phyloP scores from a whole-genome alignment of 2,888 invertebrate genomes.

The Scaptomyza caliginosa region DNA sequence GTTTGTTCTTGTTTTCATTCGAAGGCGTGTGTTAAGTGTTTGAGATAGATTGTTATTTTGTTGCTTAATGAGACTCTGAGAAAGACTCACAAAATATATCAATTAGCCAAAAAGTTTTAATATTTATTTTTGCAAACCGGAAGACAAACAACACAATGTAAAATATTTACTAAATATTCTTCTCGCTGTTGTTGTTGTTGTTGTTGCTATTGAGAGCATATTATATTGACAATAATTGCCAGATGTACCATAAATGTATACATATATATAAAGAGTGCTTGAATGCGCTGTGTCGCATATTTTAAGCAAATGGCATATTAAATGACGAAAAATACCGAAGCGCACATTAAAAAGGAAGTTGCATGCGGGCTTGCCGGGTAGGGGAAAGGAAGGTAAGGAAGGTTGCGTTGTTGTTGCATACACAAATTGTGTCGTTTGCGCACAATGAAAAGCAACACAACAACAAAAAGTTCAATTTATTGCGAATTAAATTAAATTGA shows the following conservation, averaged over 20 bases:
- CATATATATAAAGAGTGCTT: not conserved
- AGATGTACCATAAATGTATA: not conserved
- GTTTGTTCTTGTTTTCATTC: slow-evolving; percentile 9
- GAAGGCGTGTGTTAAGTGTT: slow-evolving; percentile 38
- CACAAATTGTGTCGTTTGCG: slow-evolving; percentile 38
- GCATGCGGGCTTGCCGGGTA: slow-evolving; percentile 44
- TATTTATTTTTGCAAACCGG: not conserved
- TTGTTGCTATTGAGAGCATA: slow-evolving; percentile 33
- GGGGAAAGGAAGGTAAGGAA: not conserved
- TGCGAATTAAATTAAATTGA: slow-evolving; percentile 79
- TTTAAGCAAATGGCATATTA: slow-evolving; percentile 43
- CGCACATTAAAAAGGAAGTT: slow-evolving; percentile 69
- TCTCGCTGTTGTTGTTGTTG: slow-evolving; percentile 9
- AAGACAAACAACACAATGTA: not conserved
- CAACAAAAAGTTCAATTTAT: slow-evolving; percentile 67
- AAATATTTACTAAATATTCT: not conserved
- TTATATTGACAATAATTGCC: slow-evolving; percentile 44
- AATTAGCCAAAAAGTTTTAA: slow-evolving; percentile 34
- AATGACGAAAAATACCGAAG: slow-evolving; percentile 28
- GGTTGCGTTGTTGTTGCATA: not conserved
- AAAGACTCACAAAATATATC: slow-evolving; percentile 42
- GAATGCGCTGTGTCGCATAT: slow-evolving; percentile 23
- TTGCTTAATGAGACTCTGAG: slow-evolving; percentile 34
- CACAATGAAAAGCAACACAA: slow-evolving; percentile 29
- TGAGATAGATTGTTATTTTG: slow-evolving; percentile 17